Evolutionary conservation across 2,113 vertebrate species (phyloP), one percentile per base, ranked within the genome.

Genomic region (Marmota monax): DNA sequence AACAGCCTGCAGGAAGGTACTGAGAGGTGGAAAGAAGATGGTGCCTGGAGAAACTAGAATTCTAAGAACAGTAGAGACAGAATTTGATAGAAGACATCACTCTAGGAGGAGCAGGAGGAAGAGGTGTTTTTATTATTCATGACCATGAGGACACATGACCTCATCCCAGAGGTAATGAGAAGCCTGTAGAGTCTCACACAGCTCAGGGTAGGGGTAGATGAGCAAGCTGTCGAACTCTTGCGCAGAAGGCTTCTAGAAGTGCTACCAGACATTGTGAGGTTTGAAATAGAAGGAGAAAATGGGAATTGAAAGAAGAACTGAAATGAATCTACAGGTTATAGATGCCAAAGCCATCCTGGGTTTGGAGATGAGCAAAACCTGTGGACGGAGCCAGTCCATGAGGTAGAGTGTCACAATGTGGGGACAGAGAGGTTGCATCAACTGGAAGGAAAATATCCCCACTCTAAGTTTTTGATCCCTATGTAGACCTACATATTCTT

Each of bases 401-500:
- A 51, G 8, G 39, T 39, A 39, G 39, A 39, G 39, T 39, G 37
- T 2, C 72, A 32, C 39, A 42, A 45, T 9, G n/a, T 42, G 34
- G 83, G 56, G 80, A 3, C 16, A 13, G 63, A n/a, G 63, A 83
- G 11, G 34, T 6, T 39, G 45, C 3, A 0, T 14, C 14, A 22
- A 27, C 17, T 5, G 4, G 14, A 53, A 4, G 65, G 69, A 80
- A 92, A 78, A 58, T 48, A 29, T 65, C 32, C 37, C 34, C 48
- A 17, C 73, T 56, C 82, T 92, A 80, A 83, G 48, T 32, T 94
- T 77, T 83, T 79, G 25, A 70, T 74, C 9, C 53, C 69, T 76
- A 2, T 48, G 1, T 23, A 89, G 85, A 80, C 37, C 63, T 51
- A 37, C 25, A 84, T 65, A 73, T 34, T 79, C 79, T 32, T 1